A percentile compares a stretch with the other conserved stretches of the same genome.
Conservation (phyloP, 2,113 vertebrate genomes). For the Perognathus longimembris region DNA sequence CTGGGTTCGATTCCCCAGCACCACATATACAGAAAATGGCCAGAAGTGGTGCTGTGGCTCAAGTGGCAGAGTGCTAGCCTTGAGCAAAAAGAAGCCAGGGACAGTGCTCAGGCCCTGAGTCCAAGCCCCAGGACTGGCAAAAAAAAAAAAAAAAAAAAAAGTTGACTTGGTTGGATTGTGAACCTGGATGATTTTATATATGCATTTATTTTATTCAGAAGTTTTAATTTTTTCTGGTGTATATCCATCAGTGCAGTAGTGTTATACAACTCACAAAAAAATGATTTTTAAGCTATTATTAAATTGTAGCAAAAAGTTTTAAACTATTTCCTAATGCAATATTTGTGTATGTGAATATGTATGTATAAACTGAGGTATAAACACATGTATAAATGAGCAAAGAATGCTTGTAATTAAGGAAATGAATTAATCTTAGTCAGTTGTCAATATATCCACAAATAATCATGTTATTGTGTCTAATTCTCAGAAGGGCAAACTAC, state of each 20-base stretch:
- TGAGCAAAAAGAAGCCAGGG: no score
- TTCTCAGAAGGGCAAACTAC: constrained; percentile 24
- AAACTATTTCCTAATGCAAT: no score
- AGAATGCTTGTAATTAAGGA: constrained; percentile 3
- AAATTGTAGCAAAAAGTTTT: no score
- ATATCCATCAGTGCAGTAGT: background rate
- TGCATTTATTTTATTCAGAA: background rate
- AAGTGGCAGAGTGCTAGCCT: no score
- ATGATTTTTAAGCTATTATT: no score
- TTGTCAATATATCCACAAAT: constrained; percentile 15
- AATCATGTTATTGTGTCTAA: background rate
- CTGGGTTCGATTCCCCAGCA: no score
- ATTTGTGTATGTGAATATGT: no score
- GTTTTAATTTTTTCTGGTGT: background rate
- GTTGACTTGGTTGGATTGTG: background rate
- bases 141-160: no score
- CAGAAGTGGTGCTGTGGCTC: no score
- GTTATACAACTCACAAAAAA: background rate
- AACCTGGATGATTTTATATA: background rate
- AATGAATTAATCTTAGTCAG: background rate
- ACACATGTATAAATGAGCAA: background rate
- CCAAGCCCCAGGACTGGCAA: no score
- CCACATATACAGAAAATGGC: no score
- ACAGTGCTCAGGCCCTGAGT: no score
- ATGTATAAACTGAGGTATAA: background rate